These are phyloP conservation scores for Pavo muticus DNA, from an alignment of 2,113 vertebrate species.

Conservation along the genomic window DNA sequence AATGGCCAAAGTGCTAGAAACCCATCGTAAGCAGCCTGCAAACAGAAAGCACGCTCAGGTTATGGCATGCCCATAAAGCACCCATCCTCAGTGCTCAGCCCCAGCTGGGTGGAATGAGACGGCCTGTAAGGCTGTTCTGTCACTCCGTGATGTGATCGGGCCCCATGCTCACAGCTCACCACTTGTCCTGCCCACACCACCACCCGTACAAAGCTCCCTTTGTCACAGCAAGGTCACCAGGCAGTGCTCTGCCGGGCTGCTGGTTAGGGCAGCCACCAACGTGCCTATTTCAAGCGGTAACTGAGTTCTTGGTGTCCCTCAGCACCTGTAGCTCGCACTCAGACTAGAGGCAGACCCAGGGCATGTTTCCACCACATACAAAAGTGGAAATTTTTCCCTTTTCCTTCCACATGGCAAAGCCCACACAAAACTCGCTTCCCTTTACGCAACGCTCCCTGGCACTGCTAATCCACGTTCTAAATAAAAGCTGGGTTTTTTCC, in stretches of 20 bases:
- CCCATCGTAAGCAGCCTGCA: background rate
- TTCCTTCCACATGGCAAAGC: background rate
- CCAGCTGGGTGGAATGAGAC: background rate
- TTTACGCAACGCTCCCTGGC: background rate
- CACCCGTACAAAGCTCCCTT: background rate
- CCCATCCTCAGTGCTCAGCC: background rate
- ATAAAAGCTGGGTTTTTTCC: background rate
- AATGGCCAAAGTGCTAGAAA: constrained; percentile 45
- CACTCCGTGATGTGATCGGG: accelerated
- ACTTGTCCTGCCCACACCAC: no score
- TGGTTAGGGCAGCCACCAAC: background rate
- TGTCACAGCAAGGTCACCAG: background rate
- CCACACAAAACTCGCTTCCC: background rate
- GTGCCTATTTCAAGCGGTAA: no score
- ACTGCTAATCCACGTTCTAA: background rate
- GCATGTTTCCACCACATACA: background rate
- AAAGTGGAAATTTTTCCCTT: background rate
- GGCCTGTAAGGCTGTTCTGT: background rate
- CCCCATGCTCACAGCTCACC: background rate
- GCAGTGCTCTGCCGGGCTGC: background rate
- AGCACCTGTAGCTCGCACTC: background rate
- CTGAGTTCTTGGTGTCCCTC: background rate
- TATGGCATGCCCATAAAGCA: background rate
- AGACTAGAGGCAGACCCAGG: background rate
- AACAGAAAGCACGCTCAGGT: background rate